Base-by-base conservation (phyloP, 2,113 vertebrate species). In the Merops nubicus region DNA sequence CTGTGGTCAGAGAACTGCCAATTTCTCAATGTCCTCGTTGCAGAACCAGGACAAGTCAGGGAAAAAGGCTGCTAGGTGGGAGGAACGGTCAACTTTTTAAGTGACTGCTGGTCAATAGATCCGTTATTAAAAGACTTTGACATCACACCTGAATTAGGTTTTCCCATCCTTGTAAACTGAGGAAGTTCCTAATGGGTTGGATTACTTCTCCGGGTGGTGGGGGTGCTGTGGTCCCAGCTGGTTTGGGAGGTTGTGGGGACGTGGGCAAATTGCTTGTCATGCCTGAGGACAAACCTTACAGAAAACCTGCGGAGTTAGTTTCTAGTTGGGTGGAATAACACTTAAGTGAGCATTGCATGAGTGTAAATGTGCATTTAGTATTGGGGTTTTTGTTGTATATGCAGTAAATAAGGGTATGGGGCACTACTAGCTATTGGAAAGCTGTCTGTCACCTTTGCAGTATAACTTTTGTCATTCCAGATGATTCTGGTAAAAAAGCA, bases 401-500 rank as follows among this genome's bases (percentile, higher is more conserved):
- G 75, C 78, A 60, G 43, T 73, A 80, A 87, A 77, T 4, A 5
- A 15, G 65, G 28, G 12, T 92, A 43, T 8, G 50, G 59, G 42
- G 36, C 65, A 57, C 38, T 85, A 5, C 7, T 47, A 59, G 8
- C 26, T 59, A 20, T 42, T 1, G 5, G 62, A 70, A 91, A 91
- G 53, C 67, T 76, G 62, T 42, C 50, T 72, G 48, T 90, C 57
- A 42, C 90, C 45, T 62, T 48, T 42, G 38, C 31, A 36, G 29
- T 48, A 48, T 33, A 74, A 80, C 28, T 79, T 74, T 2, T 63
- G 18, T 81, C 38, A 42, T 38, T 72, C 63, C 65, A 82, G 89
- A 81, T 96, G 68, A 87, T 91, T 36, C 48, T 68, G 84, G 88
- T 91, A 64, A 82, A 89, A 78, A 64, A 63, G 34, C 19, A 76